phyloP scores from a whole-genome alignment of 2,797 vertebrate species.

The Sarcophilus harrisii region DNA sequence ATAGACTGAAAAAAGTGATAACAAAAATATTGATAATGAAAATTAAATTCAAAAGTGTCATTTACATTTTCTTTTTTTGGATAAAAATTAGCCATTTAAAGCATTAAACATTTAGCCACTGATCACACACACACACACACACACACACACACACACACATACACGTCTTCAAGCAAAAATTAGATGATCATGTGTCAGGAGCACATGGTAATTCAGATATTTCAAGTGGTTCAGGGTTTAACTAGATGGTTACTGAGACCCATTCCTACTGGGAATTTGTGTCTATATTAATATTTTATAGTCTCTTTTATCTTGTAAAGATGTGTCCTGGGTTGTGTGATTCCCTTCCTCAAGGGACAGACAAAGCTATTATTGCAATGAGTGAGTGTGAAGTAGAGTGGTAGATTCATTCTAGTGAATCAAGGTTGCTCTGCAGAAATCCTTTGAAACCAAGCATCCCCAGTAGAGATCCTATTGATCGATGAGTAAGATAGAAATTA shows the following conservation, averaged over 20 bases:
- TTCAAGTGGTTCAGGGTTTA: background rate
- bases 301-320: background rate
- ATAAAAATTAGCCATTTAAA: background rate
- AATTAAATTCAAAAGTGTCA: background rate
- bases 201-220: background rate
- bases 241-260: background rate
- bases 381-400: background rate
- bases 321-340: background rate
- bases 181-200: background rate
- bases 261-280: background rate
- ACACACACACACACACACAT: background rate
- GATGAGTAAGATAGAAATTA: background rate
- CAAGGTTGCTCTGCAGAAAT: background rate
- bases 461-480: background rate
- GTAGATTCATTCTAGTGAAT: background rate
- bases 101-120: background rate
- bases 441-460: background rate
- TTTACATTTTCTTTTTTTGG: background rate
- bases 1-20: background rate
- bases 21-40: background rate
- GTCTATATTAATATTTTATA: background rate
- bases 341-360: background rate
- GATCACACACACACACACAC: background rate
- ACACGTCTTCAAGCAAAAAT: background rate
- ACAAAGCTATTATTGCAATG: background rate